Base-by-base conservation (phyloP, 2,888 invertebrate genomes). In the Myathropa florea region DNA sequence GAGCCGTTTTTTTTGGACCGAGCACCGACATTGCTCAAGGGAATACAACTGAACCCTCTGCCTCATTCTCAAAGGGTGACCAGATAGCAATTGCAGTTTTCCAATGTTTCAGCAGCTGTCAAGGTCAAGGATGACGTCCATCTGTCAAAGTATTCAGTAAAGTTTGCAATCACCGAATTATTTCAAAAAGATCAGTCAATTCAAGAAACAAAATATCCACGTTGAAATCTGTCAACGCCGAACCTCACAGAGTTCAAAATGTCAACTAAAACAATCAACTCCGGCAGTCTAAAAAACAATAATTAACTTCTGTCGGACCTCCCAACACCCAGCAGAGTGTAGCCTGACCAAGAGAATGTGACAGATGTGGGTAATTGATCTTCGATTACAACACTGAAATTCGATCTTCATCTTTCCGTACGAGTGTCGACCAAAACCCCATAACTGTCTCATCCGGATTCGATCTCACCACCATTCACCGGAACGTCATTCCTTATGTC, bases 331-430 rank as follows among this genome's bases (percentile, higher is more conserved):
- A 6, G n/a, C 39, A 39, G 4, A 21, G 4, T 10, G n/a, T n/a
- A n/a, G n/a, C n/a, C 57, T 14, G 24, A 57, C 57, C 57, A 57
- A 24, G 14, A 12, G 12, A 7, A 46, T 57, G 24, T 23, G 57
- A 24, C 57, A 57, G 68, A 68, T 68, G 75, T 72, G 68, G 68
- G 73, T 70, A 85, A 82, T 14, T 59, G 85, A 82, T 82, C 59
- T 55, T 61, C 60, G 18, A 82, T 85, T 77, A 72, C 73, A 68
- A n/a, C 55, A 81, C 68, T 75, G 86, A 79, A 86, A 86, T 79
- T 57, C 63, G 53, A 86, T 83, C 33, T 0, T 14, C 26, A 36
- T 78, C 60, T 73, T 76, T 72, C 77, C 60, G 68, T 77, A 33
- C 46, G 28, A 4, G 53, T 61, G 46, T 63, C 46, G 46, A 18